Percentiles rank a stretch among this genome's conserved stretches.
These are phyloP conservation scores for Stichopus chloronotus DNA, from an alignment of 35 echinoderm and acorn worm species.

Conservation along the genomic window DNA sequence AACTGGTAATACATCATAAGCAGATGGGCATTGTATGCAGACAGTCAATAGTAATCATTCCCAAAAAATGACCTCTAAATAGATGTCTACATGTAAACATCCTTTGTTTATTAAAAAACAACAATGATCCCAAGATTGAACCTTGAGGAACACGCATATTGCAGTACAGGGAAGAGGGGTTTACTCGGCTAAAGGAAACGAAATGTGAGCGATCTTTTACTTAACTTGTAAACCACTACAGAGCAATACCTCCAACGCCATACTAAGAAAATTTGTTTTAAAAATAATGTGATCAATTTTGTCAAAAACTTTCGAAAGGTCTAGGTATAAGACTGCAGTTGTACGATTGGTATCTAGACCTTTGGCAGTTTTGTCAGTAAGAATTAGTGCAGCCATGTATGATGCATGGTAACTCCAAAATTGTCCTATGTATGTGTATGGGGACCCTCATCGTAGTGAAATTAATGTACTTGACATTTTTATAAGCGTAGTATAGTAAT, in stretches of 20 bases:
- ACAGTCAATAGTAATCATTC: not conserved
- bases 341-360: not conserved
- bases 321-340: not conserved
- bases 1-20: not conserved
- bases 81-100: not conserved
- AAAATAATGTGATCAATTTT: constrained; percentile 1
- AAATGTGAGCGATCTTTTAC: not conserved
- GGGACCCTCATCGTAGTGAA: too few species aligned
- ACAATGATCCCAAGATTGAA: not conserved
- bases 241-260: not conserved
- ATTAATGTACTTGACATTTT: too few species aligned
- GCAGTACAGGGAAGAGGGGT: not conserved
- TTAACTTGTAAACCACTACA: not conserved
- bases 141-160: not conserved
- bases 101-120: not conserved
- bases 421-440: too few species aligned
- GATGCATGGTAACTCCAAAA: too few species aligned
- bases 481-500: too few species aligned
- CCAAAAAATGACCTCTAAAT: too few species aligned
- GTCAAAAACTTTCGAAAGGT: not conserved
- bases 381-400: not conserved
- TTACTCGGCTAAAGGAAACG: not conserved
- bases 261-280: not conserved
- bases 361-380: constrained; percentile 1
- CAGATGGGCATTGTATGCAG: not conserved